Evolutionary conservation across 2,888 invertebrate genomes (phyloP).

Genomic region (Drosophila cognata): DNA sequence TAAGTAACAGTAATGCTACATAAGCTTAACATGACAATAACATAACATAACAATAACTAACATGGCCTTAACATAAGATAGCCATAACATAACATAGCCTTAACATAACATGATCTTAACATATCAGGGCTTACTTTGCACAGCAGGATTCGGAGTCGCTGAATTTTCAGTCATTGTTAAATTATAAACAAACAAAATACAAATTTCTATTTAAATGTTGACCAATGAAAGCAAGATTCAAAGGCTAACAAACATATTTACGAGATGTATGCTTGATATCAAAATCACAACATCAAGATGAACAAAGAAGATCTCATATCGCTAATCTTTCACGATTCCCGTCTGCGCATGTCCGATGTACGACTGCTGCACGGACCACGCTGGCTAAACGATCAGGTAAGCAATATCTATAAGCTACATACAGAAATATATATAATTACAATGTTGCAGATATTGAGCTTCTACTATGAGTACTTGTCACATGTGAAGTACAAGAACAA

Average conservation of each 20-base stretch:
- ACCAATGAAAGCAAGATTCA: slow-evolving; percentile 47
- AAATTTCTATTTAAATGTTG: slow-evolving; percentile 38
- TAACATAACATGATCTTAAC: not conserved
- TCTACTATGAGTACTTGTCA: slow-evolving; percentile 96
- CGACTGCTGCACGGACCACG: slow-evolving; percentile 90
- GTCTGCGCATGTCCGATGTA: slow-evolving; percentile 91
- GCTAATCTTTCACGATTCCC: slow-evolving; percentile 88
- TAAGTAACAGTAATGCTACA: not conserved
- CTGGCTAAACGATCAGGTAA: slow-evolving; percentile 94
- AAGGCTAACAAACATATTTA: slow-evolving; percentile 20
- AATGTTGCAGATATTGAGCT: slow-evolving; percentile 87
- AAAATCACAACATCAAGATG: slow-evolving; percentile 61
- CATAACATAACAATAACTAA: not conserved
- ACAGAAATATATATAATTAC: not conserved
- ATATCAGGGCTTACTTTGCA: slow-evolving; percentile 12
- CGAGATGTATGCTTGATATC: not conserved
- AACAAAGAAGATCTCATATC: slow-evolving; percentile 86
- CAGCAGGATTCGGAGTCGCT: slow-evolving; percentile 6
- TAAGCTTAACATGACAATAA: not conserved
- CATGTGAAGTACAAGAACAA: slow-evolving; percentile 88
- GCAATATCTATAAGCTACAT: not conserved
- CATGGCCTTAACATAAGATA: slow-evolving; percentile 4
- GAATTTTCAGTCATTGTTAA: not conserved
- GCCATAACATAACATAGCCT: too few species aligned
- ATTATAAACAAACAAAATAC: not conserved